Base-by-base conservation (phyloP, 1,140 invertebrate genomes). In the Nasonia giraulti region DNA sequence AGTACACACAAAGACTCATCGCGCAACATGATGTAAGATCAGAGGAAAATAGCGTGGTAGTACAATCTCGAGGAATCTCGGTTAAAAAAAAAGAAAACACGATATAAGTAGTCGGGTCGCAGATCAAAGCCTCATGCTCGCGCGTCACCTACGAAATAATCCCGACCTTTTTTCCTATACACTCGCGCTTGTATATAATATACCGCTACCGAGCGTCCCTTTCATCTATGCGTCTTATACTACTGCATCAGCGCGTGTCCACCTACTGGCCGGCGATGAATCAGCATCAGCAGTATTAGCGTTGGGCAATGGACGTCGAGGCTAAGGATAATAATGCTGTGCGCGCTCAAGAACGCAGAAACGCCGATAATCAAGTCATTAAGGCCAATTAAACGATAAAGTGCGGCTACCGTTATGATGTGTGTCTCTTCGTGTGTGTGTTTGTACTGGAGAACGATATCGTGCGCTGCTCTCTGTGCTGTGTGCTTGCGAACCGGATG, bases 321-420 rank as follows among this genome's bases (percentile, higher is more conserved):
- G 69, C 69, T 33, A 8, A 27, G 47, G 27, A 62, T 31, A 66
- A 44, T 76, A 76, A 76, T 76, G 33, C 7, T 8, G 37, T 23
- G 27, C 47, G 55, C 11, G 55, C 11, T 37, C 6, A 76, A 27
- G 40, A 80, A 80, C 44, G 20, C 23, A 50, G 76, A 71, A 40
- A 78, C 20, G 50, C 62, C 73, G 71, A 80, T 85, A 76, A 81
- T 85, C 73, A 69, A 81, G 73, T 69, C 50, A 77, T 85, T 81
- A 66, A 77, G 62, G 55, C 14, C 73, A 85, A 81, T 85, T 79
- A 69, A 44, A 80, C 69, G 44, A 73, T 78, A 84, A 84, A 78
- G 11, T 0, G 11, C 4, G n/a, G 31, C 47, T 62, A 37, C 76
- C 73, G 17, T 8, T 37, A 17, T 17, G 23, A 37, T 37, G 33